Evolutionary conservation across 2,797 vertebrate species (phyloP).

Genomic region (Apogon talboti): DNA sequence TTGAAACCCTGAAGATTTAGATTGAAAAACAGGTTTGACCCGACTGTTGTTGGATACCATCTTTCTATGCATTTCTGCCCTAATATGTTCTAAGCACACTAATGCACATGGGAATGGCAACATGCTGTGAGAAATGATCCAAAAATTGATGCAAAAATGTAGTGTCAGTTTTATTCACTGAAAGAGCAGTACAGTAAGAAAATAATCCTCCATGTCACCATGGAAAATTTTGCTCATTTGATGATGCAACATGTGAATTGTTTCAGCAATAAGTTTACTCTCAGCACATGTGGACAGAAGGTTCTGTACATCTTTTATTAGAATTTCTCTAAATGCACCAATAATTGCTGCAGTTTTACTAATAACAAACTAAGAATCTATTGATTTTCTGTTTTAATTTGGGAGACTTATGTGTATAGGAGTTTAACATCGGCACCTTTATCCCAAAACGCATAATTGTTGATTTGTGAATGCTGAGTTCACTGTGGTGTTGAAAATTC

Average conservation of each 20-base stretch:
- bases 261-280: constrained; percentile 58
- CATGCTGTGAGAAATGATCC: constrained; percentile 57
- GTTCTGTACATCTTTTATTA: neutral
- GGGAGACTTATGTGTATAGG: constrained; percentile 2
- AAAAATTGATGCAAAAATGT: constrained; percentile 68
- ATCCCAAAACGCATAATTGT: constrained; percentile 28
- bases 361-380: constrained; percentile 6
- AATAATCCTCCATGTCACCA: constrained; percentile 48
- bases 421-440: constrained; percentile 11
- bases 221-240: constrained; percentile 46
- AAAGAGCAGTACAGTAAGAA: constrained; percentile 55
- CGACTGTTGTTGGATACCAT: too few relatives aligned
- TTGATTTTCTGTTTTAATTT: constrained; percentile 13
- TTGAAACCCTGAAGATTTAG: too few relatives aligned
- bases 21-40: too few relatives aligned
- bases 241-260: constrained; percentile 66
- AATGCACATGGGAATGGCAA: constrained; percentile 25
- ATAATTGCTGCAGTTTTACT: constrained; percentile 3
- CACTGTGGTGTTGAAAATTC: constrained; percentile 13
- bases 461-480: constrained; percentile 26
- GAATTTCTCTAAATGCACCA: neutral
- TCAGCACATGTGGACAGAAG: constrained; percentile 6
- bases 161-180: constrained; percentile 46
- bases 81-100: constrained; percentile 39
- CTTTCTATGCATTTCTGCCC: neutral